Conservation (phyloP, 2,113 vertebrate species). For the Antidorcas marsupialis region DNA sequence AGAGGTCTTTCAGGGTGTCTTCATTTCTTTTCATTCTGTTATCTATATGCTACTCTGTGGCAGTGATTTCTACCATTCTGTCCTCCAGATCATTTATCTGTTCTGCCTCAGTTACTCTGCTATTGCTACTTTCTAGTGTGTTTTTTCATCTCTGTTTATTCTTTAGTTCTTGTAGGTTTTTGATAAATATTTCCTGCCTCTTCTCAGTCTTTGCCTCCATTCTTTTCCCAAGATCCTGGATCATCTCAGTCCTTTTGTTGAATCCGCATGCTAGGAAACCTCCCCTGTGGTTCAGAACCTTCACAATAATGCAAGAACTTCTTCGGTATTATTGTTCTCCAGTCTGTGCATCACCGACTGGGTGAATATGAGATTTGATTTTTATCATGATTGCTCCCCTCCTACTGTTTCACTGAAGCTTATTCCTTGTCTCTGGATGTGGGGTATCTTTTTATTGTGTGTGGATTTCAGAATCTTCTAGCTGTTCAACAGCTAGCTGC, state of each 20-base stretch:
- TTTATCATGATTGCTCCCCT: background rate
- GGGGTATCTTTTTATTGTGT: background rate
- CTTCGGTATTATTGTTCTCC: background rate
- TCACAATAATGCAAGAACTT: background rate
- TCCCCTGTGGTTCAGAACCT: background rate
- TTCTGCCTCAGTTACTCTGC: too few species aligned
- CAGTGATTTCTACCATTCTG: too few species aligned
- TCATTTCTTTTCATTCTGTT: too few species aligned
- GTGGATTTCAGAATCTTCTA: background rate
- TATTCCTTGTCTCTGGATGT: background rate
- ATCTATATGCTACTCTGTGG: too few species aligned
- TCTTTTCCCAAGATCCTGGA: background rate
- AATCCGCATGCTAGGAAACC: background rate
- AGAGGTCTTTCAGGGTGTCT: too few species aligned
- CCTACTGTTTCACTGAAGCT: background rate
- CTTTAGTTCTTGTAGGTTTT: background rate
- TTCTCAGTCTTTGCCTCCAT: background rate
- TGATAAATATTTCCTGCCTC: background rate
- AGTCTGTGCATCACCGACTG: background rate
- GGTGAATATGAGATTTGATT: background rate
- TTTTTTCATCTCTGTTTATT: background rate
- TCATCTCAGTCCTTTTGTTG: background rate
- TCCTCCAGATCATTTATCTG: too few species aligned
- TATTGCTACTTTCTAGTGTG: too few species aligned
- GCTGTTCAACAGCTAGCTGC: background rate